Conservation (phyloP, 2,888 invertebrate species). For the Pterostichus madidus region DNA sequence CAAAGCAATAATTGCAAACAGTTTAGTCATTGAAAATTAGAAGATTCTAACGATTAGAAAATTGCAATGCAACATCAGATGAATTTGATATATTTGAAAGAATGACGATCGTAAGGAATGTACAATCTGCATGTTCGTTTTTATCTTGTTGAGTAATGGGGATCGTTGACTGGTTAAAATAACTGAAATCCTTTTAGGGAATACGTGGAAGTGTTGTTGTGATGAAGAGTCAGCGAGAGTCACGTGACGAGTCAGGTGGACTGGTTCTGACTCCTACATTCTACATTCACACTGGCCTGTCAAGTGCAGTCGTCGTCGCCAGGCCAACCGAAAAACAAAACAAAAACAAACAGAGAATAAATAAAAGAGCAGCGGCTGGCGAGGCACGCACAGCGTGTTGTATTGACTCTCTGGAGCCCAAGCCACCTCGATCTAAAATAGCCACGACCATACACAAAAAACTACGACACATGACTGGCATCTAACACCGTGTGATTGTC, state of each 20-base stretch:
- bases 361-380: slow-evolving; percentile 25
- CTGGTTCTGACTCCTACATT: slow-evolving; percentile 50
- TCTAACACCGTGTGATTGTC: slow-evolving; percentile 7
- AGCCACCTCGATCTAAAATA: slow-evolving; percentile 10
- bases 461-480: slow-evolving; percentile 17
- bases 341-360: slow-evolving; percentile 16
- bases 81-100: too few species aligned
- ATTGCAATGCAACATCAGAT: neutral
- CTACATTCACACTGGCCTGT: slow-evolving; percentile 24
- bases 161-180: slow-evolving; percentile 36
- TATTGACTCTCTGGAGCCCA: slow-evolving; percentile 3
- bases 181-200: slow-evolving; percentile 40
- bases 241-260: slow-evolving; percentile 16
- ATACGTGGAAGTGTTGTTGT: slow-evolving; percentile 46
- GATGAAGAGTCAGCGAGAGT: slow-evolving; percentile 28
- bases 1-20: too few species aligned
- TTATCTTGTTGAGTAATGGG: slow-evolving; percentile 26
- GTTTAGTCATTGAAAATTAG: neutral
- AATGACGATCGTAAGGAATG: too few species aligned
- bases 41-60: neutral
- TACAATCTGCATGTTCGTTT: slow-evolving; percentile 6
- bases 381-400: slow-evolving; percentile 4
- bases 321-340: slow-evolving; percentile 28
- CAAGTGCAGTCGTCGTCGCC: slow-evolving; percentile 25
- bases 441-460: neutral